Conservation (phyloP, 2,888 invertebrate species). For the Megaustenia siamemsis region DNA sequence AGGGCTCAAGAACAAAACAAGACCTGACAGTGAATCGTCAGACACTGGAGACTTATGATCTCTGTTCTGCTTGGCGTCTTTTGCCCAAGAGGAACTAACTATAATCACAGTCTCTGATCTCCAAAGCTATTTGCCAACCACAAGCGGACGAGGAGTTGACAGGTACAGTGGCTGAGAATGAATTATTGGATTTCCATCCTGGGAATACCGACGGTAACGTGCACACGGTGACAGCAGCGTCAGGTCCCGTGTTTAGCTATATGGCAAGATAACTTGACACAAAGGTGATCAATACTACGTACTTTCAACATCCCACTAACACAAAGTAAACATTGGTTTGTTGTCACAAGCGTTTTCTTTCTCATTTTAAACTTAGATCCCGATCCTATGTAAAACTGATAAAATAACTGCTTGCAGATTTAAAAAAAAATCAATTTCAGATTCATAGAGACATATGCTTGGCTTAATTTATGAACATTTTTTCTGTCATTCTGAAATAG, state of each 20-base stretch:
- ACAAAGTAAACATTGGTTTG: background rate
- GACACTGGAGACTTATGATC: too few relatives aligned
- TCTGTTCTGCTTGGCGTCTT: too few relatives aligned
- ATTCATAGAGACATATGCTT: too few relatives aligned
- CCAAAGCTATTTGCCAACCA: background rate
- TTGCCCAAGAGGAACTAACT: too few relatives aligned
- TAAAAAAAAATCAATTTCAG: too few relatives aligned
- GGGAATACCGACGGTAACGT: background rate
- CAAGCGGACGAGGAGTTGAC: background rate
- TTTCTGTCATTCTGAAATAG: too few relatives aligned
- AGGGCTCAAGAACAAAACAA: too few relatives aligned
- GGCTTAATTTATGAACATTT: too few relatives aligned
- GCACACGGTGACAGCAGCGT: background rate
- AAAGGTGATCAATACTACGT: background rate
- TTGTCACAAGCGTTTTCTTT: background rate
- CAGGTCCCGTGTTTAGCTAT: background rate
- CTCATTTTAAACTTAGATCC: background rate
- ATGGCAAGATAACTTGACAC: background rate
- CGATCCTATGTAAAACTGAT: too few relatives aligned
- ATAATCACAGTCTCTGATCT: too few relatives aligned
- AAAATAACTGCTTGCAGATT: too few relatives aligned
- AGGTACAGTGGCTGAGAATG: background rate
- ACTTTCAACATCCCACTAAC: background rate
- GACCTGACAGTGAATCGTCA: too few relatives aligned
- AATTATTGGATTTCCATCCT: constrained; percentile 18